Conservation (phyloP, 1,140 invertebrate genomes). For the Oncopodura yosiiana region DNA sequence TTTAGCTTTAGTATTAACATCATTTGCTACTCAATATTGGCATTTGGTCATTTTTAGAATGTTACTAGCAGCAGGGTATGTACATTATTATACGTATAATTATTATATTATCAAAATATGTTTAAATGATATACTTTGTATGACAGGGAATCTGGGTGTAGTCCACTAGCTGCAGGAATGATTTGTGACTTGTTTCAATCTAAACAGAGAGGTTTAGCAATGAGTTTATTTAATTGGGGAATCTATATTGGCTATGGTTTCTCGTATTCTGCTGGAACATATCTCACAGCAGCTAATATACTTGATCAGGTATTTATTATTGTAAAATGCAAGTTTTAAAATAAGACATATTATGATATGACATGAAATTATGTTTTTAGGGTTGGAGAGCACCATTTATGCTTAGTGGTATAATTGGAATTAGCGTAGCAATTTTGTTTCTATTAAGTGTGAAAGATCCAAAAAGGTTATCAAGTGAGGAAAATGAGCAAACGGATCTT, state of each 20-base stretch:
- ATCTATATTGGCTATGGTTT: constrained; percentile 90
- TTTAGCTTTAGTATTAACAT: constrained; percentile 68
- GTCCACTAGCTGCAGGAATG: constrained; percentile 75
- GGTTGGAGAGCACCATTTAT: constrained; percentile 84
- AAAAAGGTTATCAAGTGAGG: constrained; percentile 44
- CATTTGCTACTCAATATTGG: constrained; percentile 77
- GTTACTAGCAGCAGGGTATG: constrained; percentile 71
- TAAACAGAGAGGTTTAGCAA: constrained; percentile 69
- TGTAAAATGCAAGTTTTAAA: no score
- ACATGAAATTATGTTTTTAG: constrained; percentile 41
- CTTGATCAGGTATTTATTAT: constrained; percentile 53
- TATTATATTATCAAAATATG: background rate
- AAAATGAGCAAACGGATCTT: background rate
- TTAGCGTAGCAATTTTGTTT: constrained; percentile 62
- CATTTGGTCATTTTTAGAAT: constrained; percentile 76
- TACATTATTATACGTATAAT: constrained; percentile 7
- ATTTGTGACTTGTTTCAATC: constrained; percentile 69
- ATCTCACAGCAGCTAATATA: constrained; percentile 65
- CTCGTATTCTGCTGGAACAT: constrained; percentile 80
- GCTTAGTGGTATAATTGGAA: constrained; percentile 65
- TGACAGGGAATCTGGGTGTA: constrained; percentile 76
- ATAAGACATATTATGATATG: background rate
- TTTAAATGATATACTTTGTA: no score
- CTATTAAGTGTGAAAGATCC: constrained; percentile 63
- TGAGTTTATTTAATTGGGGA: constrained; percentile 92